Conservation (phyloP, 2,113 vertebrate genomes). For the Aphelocoma coerulescens region DNA sequence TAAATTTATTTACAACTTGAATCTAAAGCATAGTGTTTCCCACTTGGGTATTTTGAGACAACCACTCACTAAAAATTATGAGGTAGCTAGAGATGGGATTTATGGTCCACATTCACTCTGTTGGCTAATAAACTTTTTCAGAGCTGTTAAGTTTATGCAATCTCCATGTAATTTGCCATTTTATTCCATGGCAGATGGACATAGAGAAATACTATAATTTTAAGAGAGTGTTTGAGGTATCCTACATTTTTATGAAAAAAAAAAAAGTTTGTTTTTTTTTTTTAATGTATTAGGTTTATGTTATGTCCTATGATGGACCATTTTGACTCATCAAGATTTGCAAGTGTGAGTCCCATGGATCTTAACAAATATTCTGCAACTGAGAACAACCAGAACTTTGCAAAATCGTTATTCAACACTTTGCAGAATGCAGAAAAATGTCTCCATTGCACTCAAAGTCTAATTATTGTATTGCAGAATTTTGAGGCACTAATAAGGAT, state of each 20-base stretch:
- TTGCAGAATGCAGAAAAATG: neutral
- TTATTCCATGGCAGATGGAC: neutral
- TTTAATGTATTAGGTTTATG: neutral
- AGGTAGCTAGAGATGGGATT: neutral
- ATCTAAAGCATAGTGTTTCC: neutral
- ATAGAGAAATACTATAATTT: neutral
- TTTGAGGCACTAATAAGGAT: neutral
- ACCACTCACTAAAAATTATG: neutral
- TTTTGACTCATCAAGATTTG: neutral
- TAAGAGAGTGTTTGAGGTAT: neutral
- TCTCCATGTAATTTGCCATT: neutral
- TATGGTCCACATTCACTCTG: neutral
- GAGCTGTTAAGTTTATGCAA: neutral
- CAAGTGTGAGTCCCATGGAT: neutral
- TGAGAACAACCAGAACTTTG: neutral
- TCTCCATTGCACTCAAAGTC: neutral
- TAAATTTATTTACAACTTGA: neutral
- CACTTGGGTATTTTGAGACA: neutral
- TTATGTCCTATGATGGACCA: neutral
- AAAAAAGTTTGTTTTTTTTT: neutral
- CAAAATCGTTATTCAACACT: neutral
- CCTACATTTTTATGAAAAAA: neutral
- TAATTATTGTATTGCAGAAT: conserved; percentile 3
- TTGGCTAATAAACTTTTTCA: neutral
- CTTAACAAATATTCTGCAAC: neutral